Base-by-base conservation (phyloP, 2,113 vertebrate genomes). In the Rhynchomys soricoides region DNA sequence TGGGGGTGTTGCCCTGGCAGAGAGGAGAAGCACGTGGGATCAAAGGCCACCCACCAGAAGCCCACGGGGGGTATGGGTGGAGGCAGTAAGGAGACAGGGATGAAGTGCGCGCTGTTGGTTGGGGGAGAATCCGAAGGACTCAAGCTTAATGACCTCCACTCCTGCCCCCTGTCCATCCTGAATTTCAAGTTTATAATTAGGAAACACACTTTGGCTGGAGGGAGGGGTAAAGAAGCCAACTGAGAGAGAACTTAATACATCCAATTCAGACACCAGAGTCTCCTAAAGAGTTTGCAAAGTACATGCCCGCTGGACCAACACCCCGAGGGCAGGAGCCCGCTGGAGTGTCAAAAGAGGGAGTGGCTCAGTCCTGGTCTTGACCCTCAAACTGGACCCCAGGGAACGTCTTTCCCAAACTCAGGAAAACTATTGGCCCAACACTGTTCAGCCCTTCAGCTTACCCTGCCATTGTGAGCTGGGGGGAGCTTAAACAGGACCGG, bases 161-260 rank as follows among this genome's bases (percentile, higher is more conserved):
- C 88, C 93, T 86, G 34, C 16, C 97, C 96, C 97, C 90, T 71
- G 97, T 96, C 91, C 95, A 94, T 96, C 97, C 97, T 97, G 97
- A 97, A 97, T 97, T 98, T 97, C 97, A 97, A 97, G 97, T 98
- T 97, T 92, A 64, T 97, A 97, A 97, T 98, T 97, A 97, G 97
- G 97, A 97, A 97, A 96, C 87, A 89, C 70, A 85, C 73, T 97
- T 94, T 52, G 82, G 79, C 93, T 95, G 86, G 57, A 90, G 82
- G 62, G 79, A 93, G 82, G 21, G 29, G 62, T n/a, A 89, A 73
- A 66, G 95, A 86, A 52, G 86, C 57, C 91, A n/a, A 71, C 0
- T 1, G 29, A 95, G 68, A 31, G 40, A 82, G 64, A 96, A 79
- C 2, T 19, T 66, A 95, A 83, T 22, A 15, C 77, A 52, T 68